Evolutionary conservation across 1,140 invertebrate genomes (phyloP).

Genomic region (Neodiprion fabricii): DNA sequence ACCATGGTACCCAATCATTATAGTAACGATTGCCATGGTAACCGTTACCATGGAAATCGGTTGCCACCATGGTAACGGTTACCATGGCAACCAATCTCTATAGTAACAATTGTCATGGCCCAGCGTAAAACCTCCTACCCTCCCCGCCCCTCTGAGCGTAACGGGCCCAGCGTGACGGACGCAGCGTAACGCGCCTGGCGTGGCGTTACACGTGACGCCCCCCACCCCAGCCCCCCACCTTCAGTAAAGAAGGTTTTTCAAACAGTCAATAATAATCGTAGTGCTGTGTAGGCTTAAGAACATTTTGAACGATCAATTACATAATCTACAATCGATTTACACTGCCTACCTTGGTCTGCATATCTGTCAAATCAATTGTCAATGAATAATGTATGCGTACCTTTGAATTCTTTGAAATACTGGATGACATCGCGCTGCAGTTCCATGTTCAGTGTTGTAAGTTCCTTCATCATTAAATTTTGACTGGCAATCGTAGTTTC

Average conservation of each 20-base stretch:
- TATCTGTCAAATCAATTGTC: neutral
- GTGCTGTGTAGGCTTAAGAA: neutral
- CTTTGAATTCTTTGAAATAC: neutral
- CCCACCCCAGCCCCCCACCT: too few relatives aligned
- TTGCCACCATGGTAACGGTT: too few relatives aligned
- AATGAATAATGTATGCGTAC: neutral
- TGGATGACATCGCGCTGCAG: neutral
- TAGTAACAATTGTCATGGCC: too few relatives aligned
- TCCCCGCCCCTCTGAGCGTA: too few relatives aligned
- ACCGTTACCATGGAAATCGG: too few relatives aligned
- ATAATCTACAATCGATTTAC: neutral
- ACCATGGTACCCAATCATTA: neutral
- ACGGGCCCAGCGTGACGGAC: too few relatives aligned
- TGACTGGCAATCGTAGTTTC: neutral
- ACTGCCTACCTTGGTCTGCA: neutral
- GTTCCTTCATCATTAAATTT: neutral
- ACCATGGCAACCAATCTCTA: too few relatives aligned
- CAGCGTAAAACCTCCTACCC: too few relatives aligned
- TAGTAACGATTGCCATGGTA: neutral
- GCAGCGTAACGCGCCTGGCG: too few relatives aligned
- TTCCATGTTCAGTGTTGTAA: slow-evolving; percentile 1
- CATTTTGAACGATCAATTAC: neutral
- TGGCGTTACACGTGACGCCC: too few relatives aligned
- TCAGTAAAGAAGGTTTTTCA: too few relatives aligned
- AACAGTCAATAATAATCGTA: too few relatives aligned